These are phyloP conservation scores for Craterocephalus amniculus DNA, from an alignment of 2,797 vertebrate species.

Conservation along the genomic window DNA sequence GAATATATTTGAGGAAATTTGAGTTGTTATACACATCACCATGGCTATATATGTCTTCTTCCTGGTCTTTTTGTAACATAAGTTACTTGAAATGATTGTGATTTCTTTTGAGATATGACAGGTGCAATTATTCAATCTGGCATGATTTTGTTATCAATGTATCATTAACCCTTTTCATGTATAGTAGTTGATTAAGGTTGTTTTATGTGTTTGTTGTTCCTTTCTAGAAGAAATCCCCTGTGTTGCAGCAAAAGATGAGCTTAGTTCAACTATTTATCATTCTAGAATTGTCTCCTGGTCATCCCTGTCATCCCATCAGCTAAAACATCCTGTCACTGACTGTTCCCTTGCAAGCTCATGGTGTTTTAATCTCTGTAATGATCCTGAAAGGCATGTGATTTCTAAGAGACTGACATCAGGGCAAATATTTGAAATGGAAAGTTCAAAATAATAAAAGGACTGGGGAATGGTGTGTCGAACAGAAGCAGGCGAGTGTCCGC, in stretches of 20 bases:
- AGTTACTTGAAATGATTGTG: neutral
- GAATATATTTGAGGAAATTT: neutral
- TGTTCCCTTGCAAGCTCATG: neutral
- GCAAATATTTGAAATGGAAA: neutral
- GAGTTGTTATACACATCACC: neutral
- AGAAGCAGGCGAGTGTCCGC: constrained; percentile 20
- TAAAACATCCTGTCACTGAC: neutral
- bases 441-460: neutral
- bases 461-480: neutral
- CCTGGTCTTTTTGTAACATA: neutral
- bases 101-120: neutral
- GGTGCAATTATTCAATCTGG: neutral
- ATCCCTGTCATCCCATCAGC: neutral
- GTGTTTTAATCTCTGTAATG: neutral
- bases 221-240: neutral
- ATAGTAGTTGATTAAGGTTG: neutral
- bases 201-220: neutral
- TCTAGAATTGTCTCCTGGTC: neutral
- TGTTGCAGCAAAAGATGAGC: neutral
- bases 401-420: neutral
- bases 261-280: neutral
- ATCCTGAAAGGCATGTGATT: neutral
- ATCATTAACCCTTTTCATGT: neutral
- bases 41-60: neutral
- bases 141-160: neutral